phyloP scores from a whole-genome alignment of 1,140 invertebrate species.

The Conopomorpha cramerella region DNA sequence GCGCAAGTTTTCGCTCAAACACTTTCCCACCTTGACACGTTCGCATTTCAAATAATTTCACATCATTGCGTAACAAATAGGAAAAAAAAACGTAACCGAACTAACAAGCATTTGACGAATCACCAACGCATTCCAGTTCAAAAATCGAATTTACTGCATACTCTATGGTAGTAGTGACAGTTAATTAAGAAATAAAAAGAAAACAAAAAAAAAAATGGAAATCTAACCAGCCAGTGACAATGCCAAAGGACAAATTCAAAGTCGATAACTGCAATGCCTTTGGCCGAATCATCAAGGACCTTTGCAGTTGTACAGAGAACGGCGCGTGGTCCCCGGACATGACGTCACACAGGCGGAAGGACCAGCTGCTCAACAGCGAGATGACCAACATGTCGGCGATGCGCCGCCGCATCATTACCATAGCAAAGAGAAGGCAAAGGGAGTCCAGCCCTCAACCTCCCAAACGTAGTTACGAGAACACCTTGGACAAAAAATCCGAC shows the following conservation, averaged over 20 bases:
- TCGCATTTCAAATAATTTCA: no score
- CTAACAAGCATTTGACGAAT: no score
- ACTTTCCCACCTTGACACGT: no score
- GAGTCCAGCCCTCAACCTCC: slow-evolving; percentile 18
- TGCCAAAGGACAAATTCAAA: slow-evolving; percentile 34
- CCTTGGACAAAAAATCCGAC: slow-evolving; percentile 23
- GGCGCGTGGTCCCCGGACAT: slow-evolving; percentile 56
- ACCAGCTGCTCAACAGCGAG: slow-evolving; percentile 43
- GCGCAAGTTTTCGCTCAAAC: no score
- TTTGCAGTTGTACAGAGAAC: slow-evolving; percentile 55
- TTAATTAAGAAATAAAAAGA: slow-evolving; percentile 28
- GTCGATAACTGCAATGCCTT: slow-evolving; percentile 44
- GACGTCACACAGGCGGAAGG: slow-evolving; percentile 33
- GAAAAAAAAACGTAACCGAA: no score
- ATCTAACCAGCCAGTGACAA: slow-evolving; percentile 11
- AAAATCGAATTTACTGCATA: slow-evolving; percentile 23
- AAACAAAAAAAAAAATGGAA: background rate
- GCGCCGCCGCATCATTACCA: slow-evolving; percentile 35
- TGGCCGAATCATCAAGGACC: slow-evolving; percentile 48
- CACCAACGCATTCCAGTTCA: no score
- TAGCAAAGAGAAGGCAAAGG: slow-evolving; percentile 32
- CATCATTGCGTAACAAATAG: no score
- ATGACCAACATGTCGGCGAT: slow-evolving; percentile 49
- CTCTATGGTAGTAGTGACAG: slow-evolving; percentile 31
- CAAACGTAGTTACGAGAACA: slow-evolving; percentile 16